Base-by-base conservation (phyloP, 37 sponge, comb jelly and placozoan species). In the Beroe forskalii region DNA sequence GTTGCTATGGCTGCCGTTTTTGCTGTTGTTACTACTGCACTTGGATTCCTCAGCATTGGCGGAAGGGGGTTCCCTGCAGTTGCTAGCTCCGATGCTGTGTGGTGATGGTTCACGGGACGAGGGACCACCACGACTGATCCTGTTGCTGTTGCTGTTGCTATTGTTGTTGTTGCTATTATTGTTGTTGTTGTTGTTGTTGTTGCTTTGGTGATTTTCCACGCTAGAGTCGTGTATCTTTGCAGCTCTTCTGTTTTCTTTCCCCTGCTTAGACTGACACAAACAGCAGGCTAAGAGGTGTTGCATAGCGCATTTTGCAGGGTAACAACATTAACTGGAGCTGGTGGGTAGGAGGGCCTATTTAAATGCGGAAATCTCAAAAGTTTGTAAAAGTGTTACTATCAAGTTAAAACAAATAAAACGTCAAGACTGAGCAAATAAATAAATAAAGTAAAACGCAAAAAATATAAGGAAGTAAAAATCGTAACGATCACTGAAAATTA, bases 231-330 rank as follows among this genome's bases (percentile, higher is more conserved):
- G 55, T 48, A 48, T 48, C 12, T 12, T 6, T 17, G 55, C 55
- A 48, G 55, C 38, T 6, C 38, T 28, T 4, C 32, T 36, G 4
- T 69, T 69, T 32, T 69, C 72, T 69, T 69, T 36, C 4, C 32
- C 39, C 32, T 69, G 27, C 38, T 69, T 69, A 69, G 72, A 69
- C 38, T 69, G 72, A 32, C 72, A 69, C 27, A 69, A 9, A 69
- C 72, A 69, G 38, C 72, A 69, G 72, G 72, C 35, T 27, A 69
- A 32, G 72, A 69, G 39, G 38, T 69, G 72, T 31, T 69, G 35
- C 72, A 69, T 69, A 14, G 72, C 72, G 72, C 72, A 69, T 69
- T 32, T 63, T 27, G 28, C 3, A 23, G 66, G 12, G 55, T 48
- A 6, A 12, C 12, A 48, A 48, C 55, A 48, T 48, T 12, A 48